phyloP scores from a whole-genome alignment of 2,797 vertebrate species.

The Mormyrops boulengeri region DNA sequence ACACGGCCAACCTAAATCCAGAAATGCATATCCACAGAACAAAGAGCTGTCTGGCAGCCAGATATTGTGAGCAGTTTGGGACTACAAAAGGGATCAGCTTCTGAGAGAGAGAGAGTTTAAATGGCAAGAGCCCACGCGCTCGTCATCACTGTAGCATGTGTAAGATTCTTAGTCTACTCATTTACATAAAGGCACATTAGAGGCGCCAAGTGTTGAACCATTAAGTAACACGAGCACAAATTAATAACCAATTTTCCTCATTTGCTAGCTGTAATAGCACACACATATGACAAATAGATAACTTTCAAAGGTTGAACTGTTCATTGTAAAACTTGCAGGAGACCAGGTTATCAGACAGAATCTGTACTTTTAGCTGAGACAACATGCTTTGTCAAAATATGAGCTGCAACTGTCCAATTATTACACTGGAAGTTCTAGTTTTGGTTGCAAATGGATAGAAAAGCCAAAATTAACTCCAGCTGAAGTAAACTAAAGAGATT shows the following conservation, averaged over 20 bases:
- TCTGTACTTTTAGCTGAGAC: not conserved
- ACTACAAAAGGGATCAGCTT: not conserved
- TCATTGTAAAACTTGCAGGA: not conserved
- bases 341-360: not conserved
- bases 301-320: not conserved
- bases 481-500: not conserved
- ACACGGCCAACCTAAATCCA: not conserved
- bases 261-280: not conserved
- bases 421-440: not conserved
- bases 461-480: not conserved
- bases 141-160: not conserved
- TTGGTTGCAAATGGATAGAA: not conserved
- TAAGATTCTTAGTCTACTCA: not conserved
- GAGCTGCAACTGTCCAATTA: not conserved
- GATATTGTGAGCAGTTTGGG: not conserved
- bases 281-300: not conserved
- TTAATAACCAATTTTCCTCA: not conserved
- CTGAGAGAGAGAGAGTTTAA: not conserved
- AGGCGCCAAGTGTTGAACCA: not conserved
- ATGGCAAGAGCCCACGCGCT: not conserved
- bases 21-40: not conserved
- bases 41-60: not conserved
- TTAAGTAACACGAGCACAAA: not conserved
- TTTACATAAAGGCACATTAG: not conserved
- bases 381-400: not conserved